Percentiles rank a stretch among this genome's conserved stretches.
Conservation (phyloP, 1,140 invertebrate species). For the Patella vulgata region DNA sequence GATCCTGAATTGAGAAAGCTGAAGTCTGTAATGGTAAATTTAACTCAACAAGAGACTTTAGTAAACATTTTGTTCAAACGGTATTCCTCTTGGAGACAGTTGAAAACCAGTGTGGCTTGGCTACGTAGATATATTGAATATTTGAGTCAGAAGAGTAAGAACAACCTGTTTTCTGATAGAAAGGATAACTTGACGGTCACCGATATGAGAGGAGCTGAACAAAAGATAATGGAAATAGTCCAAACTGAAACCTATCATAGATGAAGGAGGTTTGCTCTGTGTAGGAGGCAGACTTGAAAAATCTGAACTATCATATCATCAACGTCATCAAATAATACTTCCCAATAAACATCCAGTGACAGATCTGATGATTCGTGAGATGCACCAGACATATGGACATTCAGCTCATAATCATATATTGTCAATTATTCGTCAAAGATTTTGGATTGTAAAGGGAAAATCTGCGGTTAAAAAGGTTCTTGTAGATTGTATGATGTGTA, state of each 20-base stretch:
- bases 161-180: no score
- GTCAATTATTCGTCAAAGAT: conserved; percentile 1
- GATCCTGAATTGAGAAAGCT: conserved; percentile 1
- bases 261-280: neutral
- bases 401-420: conserved; percentile 4
- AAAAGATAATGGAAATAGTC: neutral
- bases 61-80: neutral
- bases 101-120: no score
- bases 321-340: neutral
- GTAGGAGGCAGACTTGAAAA: conserved; percentile 3
- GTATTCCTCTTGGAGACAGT: neutral
- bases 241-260: neutral
- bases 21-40: neutral
- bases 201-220: conserved; percentile 12
- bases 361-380: conserved; percentile 7
- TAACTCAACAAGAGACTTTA: neutral
- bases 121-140: no score
- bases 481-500: neutral
- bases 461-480: neutral
- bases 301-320: neutral
- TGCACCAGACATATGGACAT: conserved; percentile 7
- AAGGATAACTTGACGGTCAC: no score
- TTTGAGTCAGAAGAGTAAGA: no score
- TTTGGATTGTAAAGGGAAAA: conserved; percentile 15
- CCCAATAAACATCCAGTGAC: conserved; percentile 11